Conservation (phyloP, 2,113 vertebrate species). For the Menidia beryllina region DNA sequence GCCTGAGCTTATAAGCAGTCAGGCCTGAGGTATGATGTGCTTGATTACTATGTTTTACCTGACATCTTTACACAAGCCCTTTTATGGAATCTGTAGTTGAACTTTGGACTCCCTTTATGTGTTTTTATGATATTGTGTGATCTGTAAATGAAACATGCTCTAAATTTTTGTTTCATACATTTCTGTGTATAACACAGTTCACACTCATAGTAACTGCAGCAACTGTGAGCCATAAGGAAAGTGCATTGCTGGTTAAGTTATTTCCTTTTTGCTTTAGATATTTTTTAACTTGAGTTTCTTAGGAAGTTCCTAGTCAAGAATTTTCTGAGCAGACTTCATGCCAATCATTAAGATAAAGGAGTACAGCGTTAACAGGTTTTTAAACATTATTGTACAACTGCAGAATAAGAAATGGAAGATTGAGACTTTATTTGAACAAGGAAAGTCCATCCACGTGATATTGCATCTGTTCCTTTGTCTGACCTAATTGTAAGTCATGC, state of each 20-base stretch:
- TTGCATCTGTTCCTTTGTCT: constrained; percentile 2
- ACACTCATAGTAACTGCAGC: constrained; percentile 8
- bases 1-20: constrained; percentile 6
- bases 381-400: background rate
- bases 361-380: background rate
- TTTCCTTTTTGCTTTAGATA: background rate
- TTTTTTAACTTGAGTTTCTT: background rate
- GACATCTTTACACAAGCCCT: constrained; percentile 21
- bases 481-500: constrained; percentile 18
- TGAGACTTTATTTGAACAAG: constrained; percentile 7
- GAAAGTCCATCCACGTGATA: background rate
- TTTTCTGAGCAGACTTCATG: background rate
- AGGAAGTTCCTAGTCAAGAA: background rate
- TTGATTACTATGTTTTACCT: constrained; percentile 34
- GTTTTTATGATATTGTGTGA: constrained; percentile 34
- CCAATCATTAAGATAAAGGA: constrained; percentile 1
- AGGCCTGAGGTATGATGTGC: background rate
- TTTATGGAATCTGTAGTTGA: constrained; percentile 34
- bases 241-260: background rate
- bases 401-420: background rate
- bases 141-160: constrained; percentile 27
- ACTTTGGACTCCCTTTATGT: constrained; percentile 60
- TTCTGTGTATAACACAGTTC: background rate
- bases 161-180: no score
- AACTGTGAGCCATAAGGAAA: background rate